Percentiles rank a stretch among this genome's conserved stretches.
Evolutionary conservation across 2,888 invertebrate genomes (phyloP).

Genomic region (Norana najaformis): DNA sequence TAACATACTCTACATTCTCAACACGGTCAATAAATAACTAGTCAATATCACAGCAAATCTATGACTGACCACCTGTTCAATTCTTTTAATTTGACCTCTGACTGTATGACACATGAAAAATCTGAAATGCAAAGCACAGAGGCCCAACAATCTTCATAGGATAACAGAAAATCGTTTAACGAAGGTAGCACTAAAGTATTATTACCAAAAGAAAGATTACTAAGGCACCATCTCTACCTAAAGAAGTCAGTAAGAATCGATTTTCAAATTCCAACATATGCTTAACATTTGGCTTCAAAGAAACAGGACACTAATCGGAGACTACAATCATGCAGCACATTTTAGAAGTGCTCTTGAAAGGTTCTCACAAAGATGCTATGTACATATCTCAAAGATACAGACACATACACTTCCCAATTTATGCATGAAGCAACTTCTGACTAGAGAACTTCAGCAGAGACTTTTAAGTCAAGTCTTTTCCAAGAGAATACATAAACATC

Average conservation of each 20-base stretch:
- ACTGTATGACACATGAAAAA: neutral
- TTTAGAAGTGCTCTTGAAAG: conserved; percentile 1
- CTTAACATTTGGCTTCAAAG: neutral
- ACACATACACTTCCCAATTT: neutral
- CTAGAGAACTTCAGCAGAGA: neutral
- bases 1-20: too few species aligned
- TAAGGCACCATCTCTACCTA: neutral
- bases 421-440: neutral
- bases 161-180: too few species aligned
- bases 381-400: neutral
- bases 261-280: neutral
- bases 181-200: too few species aligned
- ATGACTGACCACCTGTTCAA: neutral
- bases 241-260: neutral
- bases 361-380: neutral
- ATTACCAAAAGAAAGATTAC: neutral
- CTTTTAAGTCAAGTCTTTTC: neutral
- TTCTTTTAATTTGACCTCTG: neutral
- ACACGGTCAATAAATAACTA: neutral
- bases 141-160: too few species aligned
- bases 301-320: neutral
- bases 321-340: neutral
- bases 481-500: neutral
- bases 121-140: neutral
- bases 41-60: neutral